A percentile compares a stretch with the other conserved stretches of the same genome.
These are phyloP conservation scores for Macquaria australasica DNA, from an alignment of 2,113 vertebrate species.

Conservation along the genomic window DNA sequence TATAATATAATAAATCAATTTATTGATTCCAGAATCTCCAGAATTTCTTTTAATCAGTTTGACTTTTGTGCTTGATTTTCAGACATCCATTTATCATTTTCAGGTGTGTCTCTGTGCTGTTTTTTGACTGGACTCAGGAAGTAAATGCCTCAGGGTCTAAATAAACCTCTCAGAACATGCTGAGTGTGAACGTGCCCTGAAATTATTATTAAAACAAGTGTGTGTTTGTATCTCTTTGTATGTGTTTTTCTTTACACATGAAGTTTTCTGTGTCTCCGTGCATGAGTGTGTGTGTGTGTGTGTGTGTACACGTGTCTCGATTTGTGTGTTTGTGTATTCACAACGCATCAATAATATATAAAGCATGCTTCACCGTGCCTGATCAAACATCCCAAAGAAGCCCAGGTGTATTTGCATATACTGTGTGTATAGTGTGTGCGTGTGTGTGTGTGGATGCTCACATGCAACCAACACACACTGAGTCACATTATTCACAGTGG, in stretches of 20 bases:
- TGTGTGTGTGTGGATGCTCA: neutral
- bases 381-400: neutral
- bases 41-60: neutral
- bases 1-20: too few species aligned
- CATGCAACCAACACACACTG: neutral
- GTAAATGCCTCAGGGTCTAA: constrained; percentile 34
- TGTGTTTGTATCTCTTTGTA: neutral
- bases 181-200: constrained; percentile 26
- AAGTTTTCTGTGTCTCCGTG: neutral
- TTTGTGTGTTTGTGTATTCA: neutral
- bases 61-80: neutral
- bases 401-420: constrained; percentile 2
- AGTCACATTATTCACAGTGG: constrained; percentile 9
- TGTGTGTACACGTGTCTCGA: neutral
- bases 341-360: neutral
- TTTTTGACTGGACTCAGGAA: neutral
- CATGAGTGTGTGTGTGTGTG: neutral
- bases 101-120: constrained; percentile 9
- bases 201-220: neutral
- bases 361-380: neutral
- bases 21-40: too few species aligned
- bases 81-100: neutral
- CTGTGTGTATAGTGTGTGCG: neutral
- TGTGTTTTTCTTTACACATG: neutral
- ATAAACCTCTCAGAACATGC: constrained; percentile 23